A percentile compares a stretch with the other conserved stretches of the same genome.
Conservation (phyloP, 2,888 invertebrate species). For the Limnephilus marmoratus region DNA sequence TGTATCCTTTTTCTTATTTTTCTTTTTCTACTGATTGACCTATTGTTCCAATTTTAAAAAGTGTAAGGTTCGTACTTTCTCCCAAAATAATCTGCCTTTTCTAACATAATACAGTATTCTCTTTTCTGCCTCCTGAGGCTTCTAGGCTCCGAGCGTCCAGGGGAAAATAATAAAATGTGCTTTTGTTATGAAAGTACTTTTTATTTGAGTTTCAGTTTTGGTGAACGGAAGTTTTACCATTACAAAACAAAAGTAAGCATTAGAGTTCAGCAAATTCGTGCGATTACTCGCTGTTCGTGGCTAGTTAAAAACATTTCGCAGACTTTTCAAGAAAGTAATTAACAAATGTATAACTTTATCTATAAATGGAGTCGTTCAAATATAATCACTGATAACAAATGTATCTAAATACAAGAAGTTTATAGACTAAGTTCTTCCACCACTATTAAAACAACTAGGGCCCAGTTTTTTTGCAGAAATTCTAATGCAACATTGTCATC, state of each 20-base stretch:
- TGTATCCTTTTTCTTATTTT: neutral
- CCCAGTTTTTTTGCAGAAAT: too few relatives aligned
- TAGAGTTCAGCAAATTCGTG: neutral
- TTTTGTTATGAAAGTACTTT: neutral
- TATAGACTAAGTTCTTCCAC: too few relatives aligned
- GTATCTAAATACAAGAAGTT: neutral
- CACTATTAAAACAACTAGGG: too few relatives aligned
- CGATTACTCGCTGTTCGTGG: neutral
- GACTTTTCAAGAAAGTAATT: neutral
- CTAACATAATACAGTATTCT: too few relatives aligned
- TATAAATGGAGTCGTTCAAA: neutral
- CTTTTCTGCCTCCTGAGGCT: neutral
- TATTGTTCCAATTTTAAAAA: neutral
- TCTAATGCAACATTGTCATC: too few relatives aligned
- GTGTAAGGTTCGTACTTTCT: neutral
- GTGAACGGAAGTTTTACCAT: neutral
- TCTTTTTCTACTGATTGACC: neutral
- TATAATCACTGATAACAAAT: neutral
- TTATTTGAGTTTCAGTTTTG: neutral
- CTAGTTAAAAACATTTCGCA: neutral
- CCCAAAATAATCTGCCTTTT: neutral
- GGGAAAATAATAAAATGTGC: neutral
- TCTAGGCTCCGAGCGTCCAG: neutral
- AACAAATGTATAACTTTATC: neutral
- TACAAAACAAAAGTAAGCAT: neutral